These are phyloP conservation scores for Apamea epomidion DNA, from an alignment of 2,888 invertebrate species.

Conservation along the genomic window DNA sequence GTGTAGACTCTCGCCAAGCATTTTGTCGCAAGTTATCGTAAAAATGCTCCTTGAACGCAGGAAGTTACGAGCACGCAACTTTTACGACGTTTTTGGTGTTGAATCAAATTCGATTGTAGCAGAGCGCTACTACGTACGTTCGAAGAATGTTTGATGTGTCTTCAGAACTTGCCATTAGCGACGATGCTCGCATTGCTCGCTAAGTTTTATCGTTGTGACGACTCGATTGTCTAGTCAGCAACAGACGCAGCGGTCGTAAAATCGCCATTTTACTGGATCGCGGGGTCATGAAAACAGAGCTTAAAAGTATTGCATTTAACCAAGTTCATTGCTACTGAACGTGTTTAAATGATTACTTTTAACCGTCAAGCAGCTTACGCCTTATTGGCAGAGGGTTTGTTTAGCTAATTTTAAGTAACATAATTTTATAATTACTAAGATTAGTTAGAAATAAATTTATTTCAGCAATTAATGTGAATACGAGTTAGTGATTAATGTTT, in stretches of 20 bases:
- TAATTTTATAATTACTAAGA: slow-evolving; percentile 64
- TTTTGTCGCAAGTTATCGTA: slow-evolving; percentile 70
- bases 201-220: slow-evolving; percentile 71
- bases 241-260: slow-evolving; percentile 70
- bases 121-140: slow-evolving; percentile 60
- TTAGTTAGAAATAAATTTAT: slow-evolving; percentile 63
- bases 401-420: slow-evolving; percentile 66
- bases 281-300: slow-evolving; percentile 67
- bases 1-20: slow-evolving; percentile 71
- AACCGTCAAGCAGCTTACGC: slow-evolving; percentile 76
- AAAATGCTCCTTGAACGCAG: slow-evolving; percentile 76
- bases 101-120: slow-evolving; percentile 60
- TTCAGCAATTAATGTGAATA: slow-evolving; percentile 65
- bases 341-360: slow-evolving; percentile 64
- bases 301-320: slow-evolving; percentile 68
- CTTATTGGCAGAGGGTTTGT: slow-evolving; percentile 69
- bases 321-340: slow-evolving; percentile 41
- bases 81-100: slow-evolving; percentile 62
- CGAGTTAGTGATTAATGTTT: slow-evolving; percentile 67
- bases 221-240: slow-evolving; percentile 79
- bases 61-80: slow-evolving; percentile 80
- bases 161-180: slow-evolving; percentile 64
- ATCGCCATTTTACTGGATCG: slow-evolving; percentile 67
- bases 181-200: slow-evolving; percentile 62
- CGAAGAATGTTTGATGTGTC: slow-evolving; percentile 52